phyloP scores from a whole-genome alignment of 2,113 vertebrate species.

The Archocentrus centrarchus region DNA sequence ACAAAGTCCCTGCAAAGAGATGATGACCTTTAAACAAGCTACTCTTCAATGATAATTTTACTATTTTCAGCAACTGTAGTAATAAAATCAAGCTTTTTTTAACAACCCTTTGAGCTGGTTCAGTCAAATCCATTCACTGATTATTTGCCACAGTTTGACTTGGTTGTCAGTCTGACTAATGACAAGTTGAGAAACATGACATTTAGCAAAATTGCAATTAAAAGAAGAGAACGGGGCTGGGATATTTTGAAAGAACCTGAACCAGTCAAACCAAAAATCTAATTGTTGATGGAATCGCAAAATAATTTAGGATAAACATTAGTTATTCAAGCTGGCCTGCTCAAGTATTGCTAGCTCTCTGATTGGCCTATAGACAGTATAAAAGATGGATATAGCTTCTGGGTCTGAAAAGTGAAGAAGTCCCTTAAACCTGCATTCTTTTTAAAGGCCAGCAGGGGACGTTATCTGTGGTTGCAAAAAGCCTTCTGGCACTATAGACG shows the following conservation, averaged over 20 bases:
- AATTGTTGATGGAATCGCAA: neutral
- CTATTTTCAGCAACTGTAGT: neutral
- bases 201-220: neutral
- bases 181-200: neutral
- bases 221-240: neutral
- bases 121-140: neutral
- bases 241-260: neutral
- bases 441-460: neutral
- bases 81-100: neutral
- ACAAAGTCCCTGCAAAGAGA: neutral
- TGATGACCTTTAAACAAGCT: neutral
- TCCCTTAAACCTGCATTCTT: neutral
- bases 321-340: neutral
- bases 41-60: neutral
- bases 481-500: neutral
- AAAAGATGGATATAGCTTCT: neutral
- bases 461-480: neutral
- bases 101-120: slow-evolving; percentile 1
- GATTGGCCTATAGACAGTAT: neutral
- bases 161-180: neutral
- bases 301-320: neutral
- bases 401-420: neutral
- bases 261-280: neutral
- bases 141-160: neutral
- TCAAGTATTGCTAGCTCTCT: neutral